Conservation (phyloP, 2,888 invertebrate species). For the Clunio marinus region DNA sequence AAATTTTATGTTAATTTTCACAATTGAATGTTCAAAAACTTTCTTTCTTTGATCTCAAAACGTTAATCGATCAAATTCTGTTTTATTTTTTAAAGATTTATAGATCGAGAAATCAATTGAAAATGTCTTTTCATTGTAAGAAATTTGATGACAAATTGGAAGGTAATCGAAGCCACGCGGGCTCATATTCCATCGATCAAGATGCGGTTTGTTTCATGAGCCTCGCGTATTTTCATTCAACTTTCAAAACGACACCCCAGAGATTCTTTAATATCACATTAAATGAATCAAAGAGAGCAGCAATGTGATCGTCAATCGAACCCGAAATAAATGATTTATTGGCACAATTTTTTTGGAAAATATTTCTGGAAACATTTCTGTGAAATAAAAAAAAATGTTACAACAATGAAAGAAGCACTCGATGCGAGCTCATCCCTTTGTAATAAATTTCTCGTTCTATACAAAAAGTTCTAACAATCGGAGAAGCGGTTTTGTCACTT, state of each 20-base stretch:
- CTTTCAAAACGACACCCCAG: background rate
- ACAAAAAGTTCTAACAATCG: background rate
- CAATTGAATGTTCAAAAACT: no score
- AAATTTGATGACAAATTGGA: conserved; percentile 19
- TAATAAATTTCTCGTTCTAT: conserved; percentile 17
- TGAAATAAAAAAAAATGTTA: background rate
- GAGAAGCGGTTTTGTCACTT: background rate
- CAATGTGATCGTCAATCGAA: conserved; percentile 1
- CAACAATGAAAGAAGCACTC: background rate
- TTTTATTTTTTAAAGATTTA: no score
- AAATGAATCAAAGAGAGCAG: background rate
- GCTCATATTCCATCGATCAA: conserved; percentile 6
- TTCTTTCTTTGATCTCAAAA: no score
- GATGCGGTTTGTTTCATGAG: background rate
- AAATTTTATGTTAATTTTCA: no score
- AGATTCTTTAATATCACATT: background rate
- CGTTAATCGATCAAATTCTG: no score
- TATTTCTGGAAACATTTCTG: background rate
- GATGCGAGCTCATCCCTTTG: conserved; percentile 25
- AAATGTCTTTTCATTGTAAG: background rate
- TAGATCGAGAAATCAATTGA: background rate
- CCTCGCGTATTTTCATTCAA: conserved; percentile 2
- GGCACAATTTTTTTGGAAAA: conserved; percentile 17
- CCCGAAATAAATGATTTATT: conserved; percentile 4
- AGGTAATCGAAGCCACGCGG: background rate